phyloP scores from a whole-genome alignment of 1,140 invertebrate species.

The Hyphantria cunea region DNA sequence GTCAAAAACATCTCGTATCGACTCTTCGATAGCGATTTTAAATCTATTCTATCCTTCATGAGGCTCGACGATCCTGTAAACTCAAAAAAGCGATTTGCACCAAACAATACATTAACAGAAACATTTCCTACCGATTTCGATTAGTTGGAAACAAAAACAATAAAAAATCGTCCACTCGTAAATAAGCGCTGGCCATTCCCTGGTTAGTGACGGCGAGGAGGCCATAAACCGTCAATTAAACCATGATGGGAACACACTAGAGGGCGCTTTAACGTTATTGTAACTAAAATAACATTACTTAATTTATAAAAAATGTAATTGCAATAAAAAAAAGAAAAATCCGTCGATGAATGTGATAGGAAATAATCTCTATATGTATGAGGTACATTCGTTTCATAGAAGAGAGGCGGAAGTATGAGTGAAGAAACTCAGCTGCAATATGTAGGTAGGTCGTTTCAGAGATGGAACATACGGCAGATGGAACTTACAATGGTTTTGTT shows the following conservation, averaged over 20 bases:
- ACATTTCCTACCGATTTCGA: slow-evolving; percentile 10
- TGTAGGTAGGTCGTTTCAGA: slow-evolving; percentile 4
- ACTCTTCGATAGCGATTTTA: too few species aligned
- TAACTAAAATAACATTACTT: slow-evolving; percentile 9
- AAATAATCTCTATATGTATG: not conserved
- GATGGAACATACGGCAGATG: slow-evolving; percentile 10
- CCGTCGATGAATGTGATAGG: too few species aligned
- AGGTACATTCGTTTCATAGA: not conserved
- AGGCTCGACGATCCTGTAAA: not conserved
- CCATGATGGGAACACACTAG: slow-evolving; percentile 22
- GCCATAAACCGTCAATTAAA: slow-evolving; percentile 39
- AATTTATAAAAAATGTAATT: not conserved
- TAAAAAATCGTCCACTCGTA: slow-evolving; percentile 25
- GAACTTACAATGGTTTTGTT: not conserved
- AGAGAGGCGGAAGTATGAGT: slow-evolving; percentile 13
- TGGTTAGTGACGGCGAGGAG: too few species aligned
- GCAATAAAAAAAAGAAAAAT: too few species aligned
- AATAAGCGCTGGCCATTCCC: slow-evolving; percentile 7
- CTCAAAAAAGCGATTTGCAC: slow-evolving; percentile 17
- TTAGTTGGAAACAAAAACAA: slow-evolving; percentile 23
- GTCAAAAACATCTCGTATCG: too few species aligned
- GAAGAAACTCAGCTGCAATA: slow-evolving; percentile 26
- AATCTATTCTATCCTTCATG: too few species aligned
- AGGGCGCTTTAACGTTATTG: slow-evolving; percentile 33
- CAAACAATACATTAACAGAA: slow-evolving; percentile 26